Evolutionary conservation across 2,797 vertebrate species (phyloP).

Genomic region (Microtus obscurus): DNA sequence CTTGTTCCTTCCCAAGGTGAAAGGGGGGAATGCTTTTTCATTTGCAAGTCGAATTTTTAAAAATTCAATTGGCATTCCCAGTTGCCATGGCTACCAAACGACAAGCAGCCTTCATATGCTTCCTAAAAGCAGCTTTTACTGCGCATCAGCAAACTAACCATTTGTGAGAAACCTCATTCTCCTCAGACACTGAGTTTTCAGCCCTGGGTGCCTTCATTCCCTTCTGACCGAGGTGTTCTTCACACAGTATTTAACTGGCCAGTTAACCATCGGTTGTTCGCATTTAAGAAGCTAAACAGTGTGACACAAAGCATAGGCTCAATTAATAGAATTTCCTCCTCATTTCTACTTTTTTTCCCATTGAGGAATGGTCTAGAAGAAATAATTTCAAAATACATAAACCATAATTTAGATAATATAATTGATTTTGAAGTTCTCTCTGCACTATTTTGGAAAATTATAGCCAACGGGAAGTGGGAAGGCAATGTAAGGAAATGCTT

Average conservation of each 20-base stretch:
- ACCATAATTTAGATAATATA: conserved; percentile 53
- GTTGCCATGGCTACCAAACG: conserved; percentile 81
- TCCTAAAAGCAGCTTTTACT: conserved; percentile 25
- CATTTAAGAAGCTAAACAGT: conserved; percentile 48
- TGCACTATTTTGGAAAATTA: neutral
- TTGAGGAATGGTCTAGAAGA: neutral
- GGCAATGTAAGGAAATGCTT: neutral
- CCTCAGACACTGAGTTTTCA: conserved; percentile 63
- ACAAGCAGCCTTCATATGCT: conserved; percentile 75
- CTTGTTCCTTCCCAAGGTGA: conserved; percentile 65
- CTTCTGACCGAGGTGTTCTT: conserved; percentile 57
- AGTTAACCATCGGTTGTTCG: conserved; percentile 22
- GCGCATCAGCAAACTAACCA: conserved; percentile 73
- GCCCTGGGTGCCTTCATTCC: conserved; percentile 45
- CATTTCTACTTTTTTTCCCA: conserved; percentile 31
- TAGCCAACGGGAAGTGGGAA: neutral
- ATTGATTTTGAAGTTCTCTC: conserved; percentile 39
- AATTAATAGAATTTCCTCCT: conserved; percentile 10
- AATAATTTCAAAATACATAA: conserved; percentile 1
- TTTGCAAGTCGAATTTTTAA: conserved; percentile 64
- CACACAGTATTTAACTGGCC: conserved; percentile 28
- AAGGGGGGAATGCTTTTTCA: conserved; percentile 72
- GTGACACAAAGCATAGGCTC: conserved; percentile 30
- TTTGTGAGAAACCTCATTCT: conserved; percentile 72
- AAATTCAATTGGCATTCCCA: neutral